Percentiles rank a stretch among this genome's conserved stretches.
Evolutionary conservation across 2,113 vertebrate genomes (phyloP).

Genomic region (Otolemur garnettii): DNA sequence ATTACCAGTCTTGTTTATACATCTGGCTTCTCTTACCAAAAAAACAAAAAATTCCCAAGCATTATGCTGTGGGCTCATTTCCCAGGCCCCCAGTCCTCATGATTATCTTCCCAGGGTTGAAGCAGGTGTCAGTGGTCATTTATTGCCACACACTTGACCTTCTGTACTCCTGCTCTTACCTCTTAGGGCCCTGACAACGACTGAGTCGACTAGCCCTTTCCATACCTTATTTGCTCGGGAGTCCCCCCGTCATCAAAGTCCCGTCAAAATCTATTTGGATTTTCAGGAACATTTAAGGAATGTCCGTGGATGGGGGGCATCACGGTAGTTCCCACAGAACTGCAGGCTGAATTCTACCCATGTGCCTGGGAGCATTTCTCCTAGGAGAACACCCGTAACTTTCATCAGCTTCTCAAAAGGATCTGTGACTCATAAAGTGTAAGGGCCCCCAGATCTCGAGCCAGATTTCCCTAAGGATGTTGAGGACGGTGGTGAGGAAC

Average conservation of each 20-base stretch:
- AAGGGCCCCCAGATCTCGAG: neutral
- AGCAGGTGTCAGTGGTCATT: rapidly evolving
- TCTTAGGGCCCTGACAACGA: neutral
- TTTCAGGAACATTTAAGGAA: neutral
- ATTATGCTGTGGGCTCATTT: neutral
- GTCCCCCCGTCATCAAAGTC: neutral
- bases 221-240: neutral
- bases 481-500: neutral
- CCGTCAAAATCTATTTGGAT: neutral
- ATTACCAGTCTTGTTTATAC: neutral
- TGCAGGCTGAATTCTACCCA: neutral
- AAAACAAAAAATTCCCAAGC: neutral
- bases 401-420: neutral
- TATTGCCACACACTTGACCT: neutral
- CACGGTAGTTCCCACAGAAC: neutral
- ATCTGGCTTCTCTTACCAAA: neutral
- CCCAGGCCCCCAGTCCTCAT: rapidly evolving
- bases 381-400: neutral
- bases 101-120: rapidly evolving
- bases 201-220: neutral
- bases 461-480: neutral
- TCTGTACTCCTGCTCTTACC: neutral
- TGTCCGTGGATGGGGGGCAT: neutral
- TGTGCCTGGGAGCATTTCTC: neutral
- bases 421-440: neutral